Percentiles rank a stretch among this genome's conserved stretches.
These are phyloP conservation scores for Microtus oregoni DNA, from an alignment of 2,113 vertebrate genomes.

Conservation along the genomic window DNA sequence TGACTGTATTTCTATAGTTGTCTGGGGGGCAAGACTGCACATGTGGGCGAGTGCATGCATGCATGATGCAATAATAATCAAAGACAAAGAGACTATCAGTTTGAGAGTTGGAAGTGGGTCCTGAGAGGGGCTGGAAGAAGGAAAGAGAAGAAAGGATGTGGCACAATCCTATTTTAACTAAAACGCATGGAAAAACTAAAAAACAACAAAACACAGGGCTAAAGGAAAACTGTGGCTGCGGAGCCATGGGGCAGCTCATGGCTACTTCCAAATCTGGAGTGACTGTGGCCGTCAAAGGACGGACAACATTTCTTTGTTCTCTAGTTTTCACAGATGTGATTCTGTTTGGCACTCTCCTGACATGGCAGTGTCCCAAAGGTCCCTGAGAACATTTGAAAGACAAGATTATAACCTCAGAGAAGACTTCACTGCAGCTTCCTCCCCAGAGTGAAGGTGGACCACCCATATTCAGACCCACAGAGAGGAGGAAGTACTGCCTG, in stretches of 20 bases:
- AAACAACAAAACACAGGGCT: background rate
- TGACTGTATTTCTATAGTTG: background rate
- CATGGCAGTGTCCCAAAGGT: background rate
- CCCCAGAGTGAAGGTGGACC: background rate
- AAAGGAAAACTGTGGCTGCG: background rate
- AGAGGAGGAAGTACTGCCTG: background rate
- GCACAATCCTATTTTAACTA: background rate
- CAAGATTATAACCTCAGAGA: background rate
- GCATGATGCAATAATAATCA: background rate
- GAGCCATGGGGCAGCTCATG: background rate
- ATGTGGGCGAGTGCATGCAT: background rate
- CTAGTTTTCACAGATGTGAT: background rate
- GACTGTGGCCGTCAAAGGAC: background rate
- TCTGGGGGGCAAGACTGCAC: background rate
- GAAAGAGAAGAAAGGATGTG: background rate
- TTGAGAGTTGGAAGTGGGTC: background rate
- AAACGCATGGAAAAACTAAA: background rate
- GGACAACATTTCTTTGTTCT: conserved; percentile 1
- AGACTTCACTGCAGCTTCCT: background rate
- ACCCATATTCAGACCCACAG: background rate
- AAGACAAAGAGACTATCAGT: background rate
- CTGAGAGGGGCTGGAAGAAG: too few relatives aligned
- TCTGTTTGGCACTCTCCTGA: background rate
- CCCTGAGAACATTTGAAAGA: background rate
- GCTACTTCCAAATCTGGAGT: background rate